phyloP scores from a whole-genome alignment of 1,140 invertebrate species.

The Prorops nasuta region DNA sequence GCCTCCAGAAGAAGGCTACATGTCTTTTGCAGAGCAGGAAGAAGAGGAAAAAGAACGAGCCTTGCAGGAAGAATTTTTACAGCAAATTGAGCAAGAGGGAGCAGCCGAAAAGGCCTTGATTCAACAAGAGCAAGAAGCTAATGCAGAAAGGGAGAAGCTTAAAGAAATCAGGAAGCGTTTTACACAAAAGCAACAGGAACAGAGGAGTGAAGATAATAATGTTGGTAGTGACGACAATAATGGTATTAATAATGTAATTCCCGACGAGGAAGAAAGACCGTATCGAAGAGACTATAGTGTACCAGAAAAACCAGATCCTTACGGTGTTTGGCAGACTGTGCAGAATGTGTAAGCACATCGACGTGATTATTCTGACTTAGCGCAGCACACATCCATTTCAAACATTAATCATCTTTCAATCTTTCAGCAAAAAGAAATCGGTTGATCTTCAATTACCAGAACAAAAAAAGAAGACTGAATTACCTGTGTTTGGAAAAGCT shows the following conservation, averaged over 20 bases:
- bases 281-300: slow-evolving; percentile 54
- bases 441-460: slow-evolving; percentile 63
- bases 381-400: too few species aligned
- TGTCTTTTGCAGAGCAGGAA: slow-evolving; percentile 64
- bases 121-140: slow-evolving; percentile 51
- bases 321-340: slow-evolving; percentile 66
- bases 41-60: slow-evolving; percentile 45
- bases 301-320: slow-evolving; percentile 59
- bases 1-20: slow-evolving; percentile 64
- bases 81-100: slow-evolving; percentile 58
- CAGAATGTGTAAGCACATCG: slow-evolving; percentile 52
- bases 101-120: slow-evolving; percentile 39
- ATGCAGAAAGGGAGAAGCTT: slow-evolving; percentile 49
- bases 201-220: slow-evolving; percentile 41
- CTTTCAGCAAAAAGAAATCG: slow-evolving; percentile 45
- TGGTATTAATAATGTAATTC: slow-evolving; percentile 29
- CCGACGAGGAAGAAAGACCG: slow-evolving; percentile 46
- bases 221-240: slow-evolving; percentile 19
- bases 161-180: slow-evolving; percentile 51
- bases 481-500: slow-evolving; percentile 34
- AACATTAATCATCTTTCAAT: too few species aligned
- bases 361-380: slow-evolving; percentile 3
- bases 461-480: slow-evolving; percentile 40
- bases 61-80: slow-evolving; percentile 54
- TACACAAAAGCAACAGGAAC: slow-evolving; percentile 21